Evolutionary conservation across 1,140 invertebrate genomes (phyloP).

Genomic region (Vanessa tameamea): DNA sequence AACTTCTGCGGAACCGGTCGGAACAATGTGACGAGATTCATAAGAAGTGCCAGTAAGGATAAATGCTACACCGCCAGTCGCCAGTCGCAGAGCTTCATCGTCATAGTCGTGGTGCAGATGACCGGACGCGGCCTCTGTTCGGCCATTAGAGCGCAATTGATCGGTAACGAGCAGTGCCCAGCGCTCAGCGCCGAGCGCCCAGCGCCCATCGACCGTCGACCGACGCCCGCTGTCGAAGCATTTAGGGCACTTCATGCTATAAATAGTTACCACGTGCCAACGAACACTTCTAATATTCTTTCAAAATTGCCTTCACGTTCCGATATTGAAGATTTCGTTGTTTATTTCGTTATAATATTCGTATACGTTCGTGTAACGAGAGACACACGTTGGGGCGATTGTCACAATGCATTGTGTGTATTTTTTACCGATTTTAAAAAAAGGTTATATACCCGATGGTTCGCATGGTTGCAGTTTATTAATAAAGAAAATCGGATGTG

Average conservation of each 20-base stretch:
- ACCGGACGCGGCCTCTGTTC: constrained; percentile 11
- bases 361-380: no score
- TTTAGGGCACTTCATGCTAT: background rate
- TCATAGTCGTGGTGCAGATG: background rate
- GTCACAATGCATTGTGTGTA: no score
- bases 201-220: background rate
- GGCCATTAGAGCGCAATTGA: constrained; percentile 14
- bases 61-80: background rate
- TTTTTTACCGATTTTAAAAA: no score
- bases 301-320: background rate
- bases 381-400: no score
- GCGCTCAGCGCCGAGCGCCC: background rate
- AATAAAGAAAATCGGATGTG: no score
- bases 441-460: no score
- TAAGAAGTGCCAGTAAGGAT: background rate
- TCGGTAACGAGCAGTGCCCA: background rate
- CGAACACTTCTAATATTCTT: constrained; percentile 1
- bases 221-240: background rate
- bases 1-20: no score
- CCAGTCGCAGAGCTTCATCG: background rate
- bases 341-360: background rate
- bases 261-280: constrained; percentile 8
- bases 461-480: no score
- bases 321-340: constrained; percentile 4
- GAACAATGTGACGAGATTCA: background rate